These are phyloP conservation scores for Bombylius discolor DNA, from an alignment of 2,888 invertebrate species.

Conservation along the genomic window DNA sequence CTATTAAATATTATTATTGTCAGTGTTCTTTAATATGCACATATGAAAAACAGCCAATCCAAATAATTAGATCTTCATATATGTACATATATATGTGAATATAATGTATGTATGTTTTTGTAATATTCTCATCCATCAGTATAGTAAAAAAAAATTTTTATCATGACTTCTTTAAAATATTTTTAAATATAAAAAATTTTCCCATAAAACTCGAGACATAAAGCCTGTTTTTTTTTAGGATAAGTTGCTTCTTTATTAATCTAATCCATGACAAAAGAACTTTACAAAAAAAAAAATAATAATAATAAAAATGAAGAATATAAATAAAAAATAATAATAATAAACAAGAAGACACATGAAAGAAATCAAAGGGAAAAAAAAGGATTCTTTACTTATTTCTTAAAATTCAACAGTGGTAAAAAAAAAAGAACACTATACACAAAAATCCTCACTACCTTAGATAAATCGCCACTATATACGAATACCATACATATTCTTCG, in stretches of 20 bases:
- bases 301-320: not conserved
- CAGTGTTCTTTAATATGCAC: too few species aligned
- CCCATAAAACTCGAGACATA: constrained; percentile 1
- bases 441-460: constrained; percentile 2
- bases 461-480: too few species aligned
- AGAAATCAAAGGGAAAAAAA: not conserved
- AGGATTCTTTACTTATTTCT: not conserved
- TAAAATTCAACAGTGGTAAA: not conserved
- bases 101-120: not conserved
- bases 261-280: not conserved
- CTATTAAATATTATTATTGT: too few species aligned
- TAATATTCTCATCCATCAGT: too few species aligned
- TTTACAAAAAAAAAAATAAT: not conserved
- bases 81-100: too few species aligned
- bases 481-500: not conserved
- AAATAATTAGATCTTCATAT: too few species aligned
- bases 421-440: not conserved
- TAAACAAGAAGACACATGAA: too few species aligned
- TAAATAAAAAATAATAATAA: too few species aligned
- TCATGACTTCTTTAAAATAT: not conserved
- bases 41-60: too few species aligned
- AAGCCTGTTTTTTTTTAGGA: not conserved
- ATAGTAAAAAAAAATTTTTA: not conserved
- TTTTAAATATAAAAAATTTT: not conserved
- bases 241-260: constrained; percentile 8